Percentiles rank a stretch among this genome's conserved stretches.
Evolutionary conservation across 2,888 invertebrate genomes (phyloP).

Genomic region (Tenthredo distinguenda): DNA sequence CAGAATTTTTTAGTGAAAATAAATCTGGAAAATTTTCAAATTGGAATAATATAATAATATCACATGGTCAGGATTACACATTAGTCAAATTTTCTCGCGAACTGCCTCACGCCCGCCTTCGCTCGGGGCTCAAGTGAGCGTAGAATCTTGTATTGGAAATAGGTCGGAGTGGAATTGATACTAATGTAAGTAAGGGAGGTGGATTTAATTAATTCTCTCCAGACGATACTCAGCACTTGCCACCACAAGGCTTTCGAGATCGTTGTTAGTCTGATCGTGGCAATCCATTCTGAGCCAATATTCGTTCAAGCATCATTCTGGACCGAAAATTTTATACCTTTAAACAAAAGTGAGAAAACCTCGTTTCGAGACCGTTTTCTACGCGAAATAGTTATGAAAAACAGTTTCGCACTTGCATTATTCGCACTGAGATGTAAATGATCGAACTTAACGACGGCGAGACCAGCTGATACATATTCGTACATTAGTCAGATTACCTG

Average conservation of each 20-base stretch:
- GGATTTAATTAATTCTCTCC: conserved; percentile 4
- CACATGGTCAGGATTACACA: background rate
- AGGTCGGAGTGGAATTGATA: conserved; percentile 23
- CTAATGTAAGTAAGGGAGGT: background rate
- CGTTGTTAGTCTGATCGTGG: background rate
- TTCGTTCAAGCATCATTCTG: background rate
- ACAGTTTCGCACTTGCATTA: background rate
- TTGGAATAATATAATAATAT: background rate
- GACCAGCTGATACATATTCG: conserved; percentile 32
- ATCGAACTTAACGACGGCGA: background rate
- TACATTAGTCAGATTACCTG: conserved; percentile 8
- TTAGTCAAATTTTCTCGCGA: background rate
- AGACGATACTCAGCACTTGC: conserved; percentile 16
- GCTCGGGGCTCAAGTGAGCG: conserved; percentile 8
- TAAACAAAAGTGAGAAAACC: background rate
- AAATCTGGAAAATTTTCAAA: background rate
- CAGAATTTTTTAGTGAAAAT: background rate
- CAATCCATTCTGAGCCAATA: background rate
- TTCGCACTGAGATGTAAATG: background rate
- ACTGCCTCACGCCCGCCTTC: background rate
- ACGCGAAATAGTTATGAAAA: background rate
- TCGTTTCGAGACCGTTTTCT: background rate
- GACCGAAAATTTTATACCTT: background rate
- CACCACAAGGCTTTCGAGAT: background rate
- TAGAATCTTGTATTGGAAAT: conserved; percentile 24